Conservation (phyloP, 2,797 vertebrate species). For the Acomys russatus region DNA sequence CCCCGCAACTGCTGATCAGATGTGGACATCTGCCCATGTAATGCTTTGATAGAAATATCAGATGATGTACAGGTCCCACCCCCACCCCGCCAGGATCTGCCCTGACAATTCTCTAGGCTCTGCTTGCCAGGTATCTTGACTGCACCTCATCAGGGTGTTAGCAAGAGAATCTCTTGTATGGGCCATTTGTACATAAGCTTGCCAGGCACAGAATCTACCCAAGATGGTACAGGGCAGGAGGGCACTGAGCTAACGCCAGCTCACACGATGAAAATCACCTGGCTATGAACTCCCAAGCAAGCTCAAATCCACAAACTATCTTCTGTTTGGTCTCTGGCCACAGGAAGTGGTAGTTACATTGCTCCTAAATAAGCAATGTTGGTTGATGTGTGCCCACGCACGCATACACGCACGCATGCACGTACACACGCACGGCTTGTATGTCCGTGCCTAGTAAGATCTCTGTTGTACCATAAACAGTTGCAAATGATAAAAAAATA, state of each 20-base stretch:
- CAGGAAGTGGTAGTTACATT: conserved; percentile 36
- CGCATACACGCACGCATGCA: neutral
- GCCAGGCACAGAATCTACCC: conserved; percentile 44
- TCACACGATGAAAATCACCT: conserved; percentile 64
- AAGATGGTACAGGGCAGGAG: conserved; percentile 3
- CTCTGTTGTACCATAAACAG: conserved; percentile 84
- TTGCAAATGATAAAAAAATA: conserved; percentile 89
- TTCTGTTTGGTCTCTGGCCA: conserved; percentile 45
- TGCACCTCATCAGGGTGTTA: neutral
- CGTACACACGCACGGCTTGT: neutral
- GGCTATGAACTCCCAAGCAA: conserved; percentile 45
- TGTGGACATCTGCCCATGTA: conserved; percentile 58
- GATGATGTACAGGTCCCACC: neutral
- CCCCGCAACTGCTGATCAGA: neutral
- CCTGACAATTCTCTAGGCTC: conserved; percentile 18
- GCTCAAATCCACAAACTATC: conserved; percentile 15
- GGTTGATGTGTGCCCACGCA: neutral
- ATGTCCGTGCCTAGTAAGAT: conserved; percentile 58
- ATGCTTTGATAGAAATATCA: conserved; percentile 53
- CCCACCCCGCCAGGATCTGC: too few species aligned
- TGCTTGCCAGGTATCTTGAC: neutral
- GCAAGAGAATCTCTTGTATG: conserved; percentile 19
- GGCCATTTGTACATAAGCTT: conserved; percentile 67
- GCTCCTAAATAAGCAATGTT: conserved; percentile 55
- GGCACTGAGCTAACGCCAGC: conserved; percentile 37